Percentiles rank a stretch among this genome's conserved stretches.
phyloP scores from a whole-genome alignment of 2,888 invertebrate genomes.

The Cloeon dipterum region DNA sequence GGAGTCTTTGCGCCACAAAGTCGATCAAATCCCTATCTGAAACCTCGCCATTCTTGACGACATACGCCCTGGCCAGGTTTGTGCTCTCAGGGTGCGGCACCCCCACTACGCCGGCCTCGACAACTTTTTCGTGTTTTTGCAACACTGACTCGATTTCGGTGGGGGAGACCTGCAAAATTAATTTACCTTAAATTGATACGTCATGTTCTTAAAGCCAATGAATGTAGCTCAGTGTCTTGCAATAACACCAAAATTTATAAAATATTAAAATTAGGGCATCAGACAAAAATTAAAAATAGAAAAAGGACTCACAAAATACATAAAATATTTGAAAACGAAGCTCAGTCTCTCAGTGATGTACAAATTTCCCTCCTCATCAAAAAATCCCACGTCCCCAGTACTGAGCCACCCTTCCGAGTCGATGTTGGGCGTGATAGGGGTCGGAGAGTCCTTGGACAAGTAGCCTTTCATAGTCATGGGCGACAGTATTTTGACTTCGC shows the following conservation, averaged over 20 bases:
- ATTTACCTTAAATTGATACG: no score
- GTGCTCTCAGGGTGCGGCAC: background rate
- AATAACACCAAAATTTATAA: no score
- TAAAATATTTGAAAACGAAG: conserved; percentile 3
- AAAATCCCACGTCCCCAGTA: conserved; percentile 4
- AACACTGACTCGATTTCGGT: background rate
- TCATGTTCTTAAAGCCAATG: no score
- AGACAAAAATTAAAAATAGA: no score
- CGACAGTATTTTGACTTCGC: conserved; percentile 21
- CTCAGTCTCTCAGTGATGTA: conserved; percentile 1
- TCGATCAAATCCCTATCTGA: background rate
- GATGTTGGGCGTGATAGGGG: no score
- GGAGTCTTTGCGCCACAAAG: background rate
- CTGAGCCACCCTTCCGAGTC: conserved; percentile 2
- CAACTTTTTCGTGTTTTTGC: background rate
- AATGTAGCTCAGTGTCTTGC: no score
- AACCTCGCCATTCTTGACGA: background rate
- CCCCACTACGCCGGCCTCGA: background rate
- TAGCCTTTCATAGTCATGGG: conserved; percentile 25
- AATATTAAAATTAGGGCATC: no score
- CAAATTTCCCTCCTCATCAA: conserved; percentile 1
- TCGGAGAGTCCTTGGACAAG: no score
- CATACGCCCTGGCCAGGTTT: background rate
- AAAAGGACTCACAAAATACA: conserved; percentile 2
- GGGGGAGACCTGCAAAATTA: conserved; percentile 1